Base-by-base conservation (phyloP, 1,140 invertebrate genomes). In the Zaprionus capensis region DNA sequence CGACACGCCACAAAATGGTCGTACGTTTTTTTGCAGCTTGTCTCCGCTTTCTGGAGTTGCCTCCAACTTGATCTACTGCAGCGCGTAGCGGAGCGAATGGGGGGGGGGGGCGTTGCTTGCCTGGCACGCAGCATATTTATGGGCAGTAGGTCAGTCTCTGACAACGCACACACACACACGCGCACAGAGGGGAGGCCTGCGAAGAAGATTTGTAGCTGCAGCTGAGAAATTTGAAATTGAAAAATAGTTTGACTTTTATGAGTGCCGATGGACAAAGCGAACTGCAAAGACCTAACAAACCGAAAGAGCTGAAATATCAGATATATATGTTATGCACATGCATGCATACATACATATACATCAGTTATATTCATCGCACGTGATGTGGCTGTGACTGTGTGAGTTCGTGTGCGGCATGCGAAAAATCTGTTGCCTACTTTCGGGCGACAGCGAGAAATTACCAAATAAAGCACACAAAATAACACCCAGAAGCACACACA, bases 221-320 rank as follows among this genome's bases (percentile, higher is more conserved):
- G 81, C 81, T 80, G 56, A 76, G 81, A 90, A 90, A 90, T 90
- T 90, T 90, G 85, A 90, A 90, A 90, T 90, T 90, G 85, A 90
- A 85, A 90, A 90, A 90, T 90, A 90, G 85, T 90, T 90, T 73
- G 86, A 90, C 85, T 90, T 90, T 90, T 90, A 90, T 90, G 85
- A 90, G 85, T 80, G 81, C 67, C 79, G 64, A 75, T 80, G 76
- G 70, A 82, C 82, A 85, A 90, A 76, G 20, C 34, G 36, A n/a
- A 34, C 53, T 57, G 51, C 72, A 67, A 62, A 57, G 53, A 65
- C 22, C 57, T 24, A 46, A 20, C 28, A 31, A 31, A 31, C 63
- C 28, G n/a, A 11, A n/a, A 59, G 34, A 66, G 34, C 63, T 51
- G 7, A 22, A 5, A 51, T 51, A 51, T 51, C 41, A 17, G 22